Percentiles rank a stretch among this genome's conserved stretches.
These are phyloP conservation scores for Eriocheir sinensis DNA, from an alignment of 1,140 invertebrate species.

Conservation along the genomic window DNA sequence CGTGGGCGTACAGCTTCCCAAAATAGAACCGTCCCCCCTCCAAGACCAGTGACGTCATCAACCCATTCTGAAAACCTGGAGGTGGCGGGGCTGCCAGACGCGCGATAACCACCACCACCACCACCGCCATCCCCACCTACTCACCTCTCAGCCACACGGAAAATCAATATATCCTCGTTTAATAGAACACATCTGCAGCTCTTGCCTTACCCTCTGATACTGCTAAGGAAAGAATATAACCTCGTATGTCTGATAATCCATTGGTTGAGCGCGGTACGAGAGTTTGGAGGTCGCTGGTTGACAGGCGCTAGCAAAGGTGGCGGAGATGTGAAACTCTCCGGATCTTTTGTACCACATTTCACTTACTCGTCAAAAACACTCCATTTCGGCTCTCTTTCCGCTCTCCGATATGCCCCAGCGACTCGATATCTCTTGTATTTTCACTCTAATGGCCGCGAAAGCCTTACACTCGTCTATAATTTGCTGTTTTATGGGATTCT, in stretches of 20 bases:
- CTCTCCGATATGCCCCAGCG: background rate
- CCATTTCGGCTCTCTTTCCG: background rate
- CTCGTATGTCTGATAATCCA: background rate
- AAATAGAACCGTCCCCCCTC: background rate
- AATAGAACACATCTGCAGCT: background rate
- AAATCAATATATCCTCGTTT: background rate
- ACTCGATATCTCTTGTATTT: background rate
- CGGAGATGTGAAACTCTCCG: background rate
- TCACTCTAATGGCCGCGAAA: background rate
- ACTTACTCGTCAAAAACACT: background rate
- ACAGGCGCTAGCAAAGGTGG: no score
- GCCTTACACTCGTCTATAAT: background rate
- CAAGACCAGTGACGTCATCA: background rate
- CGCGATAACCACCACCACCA: background rate
- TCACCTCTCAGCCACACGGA: background rate
- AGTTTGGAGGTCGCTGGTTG: background rate
- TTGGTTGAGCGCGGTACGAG: background rate
- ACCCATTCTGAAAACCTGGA: conserved; percentile 13
- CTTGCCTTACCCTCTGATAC: background rate
- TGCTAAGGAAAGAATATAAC: background rate
- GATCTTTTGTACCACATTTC: background rate
- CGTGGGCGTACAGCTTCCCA: background rate
- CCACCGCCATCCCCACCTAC: background rate
- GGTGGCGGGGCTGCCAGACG: background rate
- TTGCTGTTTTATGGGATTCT: background rate